Percentiles rank a stretch among this genome's conserved stretches.
phyloP scores from a whole-genome alignment of 2,888 invertebrate genomes.

The Rotaria socialis region DNA sequence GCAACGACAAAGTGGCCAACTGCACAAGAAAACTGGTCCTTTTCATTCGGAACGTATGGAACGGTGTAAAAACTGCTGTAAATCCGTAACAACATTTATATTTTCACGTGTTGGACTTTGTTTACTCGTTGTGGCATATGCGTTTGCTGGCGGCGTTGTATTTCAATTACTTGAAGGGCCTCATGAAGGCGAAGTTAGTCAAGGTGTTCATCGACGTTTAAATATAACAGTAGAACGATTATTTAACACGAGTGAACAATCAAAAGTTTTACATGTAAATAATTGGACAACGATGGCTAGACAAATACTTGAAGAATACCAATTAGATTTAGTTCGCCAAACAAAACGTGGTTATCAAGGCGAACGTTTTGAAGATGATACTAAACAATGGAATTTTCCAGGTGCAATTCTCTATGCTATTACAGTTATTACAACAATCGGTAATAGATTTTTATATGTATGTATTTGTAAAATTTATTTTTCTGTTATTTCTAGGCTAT shows the following conservation, averaged over 20 bases:
- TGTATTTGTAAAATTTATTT: no score
- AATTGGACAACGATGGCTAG: constrained; percentile 40
- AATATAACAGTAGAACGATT: constrained; percentile 40
- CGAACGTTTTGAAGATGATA: background rate
- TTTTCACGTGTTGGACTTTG: constrained; percentile 47
- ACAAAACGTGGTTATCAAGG: constrained; percentile 43
- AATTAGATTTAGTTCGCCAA: constrained; percentile 40
- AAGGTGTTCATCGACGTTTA: constrained; percentile 33
- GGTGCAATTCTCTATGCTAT: constrained; percentile 46
- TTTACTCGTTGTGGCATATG: constrained; percentile 45
- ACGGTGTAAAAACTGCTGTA: constrained; percentile 41
- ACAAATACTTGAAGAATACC: constrained; percentile 41
- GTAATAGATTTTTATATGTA: background rate
- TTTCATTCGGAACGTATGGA: constrained; percentile 35
- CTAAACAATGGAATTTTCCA: constrained; percentile 46
- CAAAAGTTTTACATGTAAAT: constrained; percentile 38
- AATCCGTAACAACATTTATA: constrained; percentile 42
- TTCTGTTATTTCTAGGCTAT: background rate
- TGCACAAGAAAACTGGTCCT: background rate
- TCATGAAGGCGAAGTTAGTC: constrained; percentile 34
- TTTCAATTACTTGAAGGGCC: constrained; percentile 45
- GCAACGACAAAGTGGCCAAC: background rate
- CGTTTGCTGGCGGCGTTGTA: constrained; percentile 44
- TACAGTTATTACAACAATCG: constrained; percentile 47
- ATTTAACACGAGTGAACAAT: constrained; percentile 37